These are phyloP conservation scores for Agriopis leucophaearia DNA, from an alignment of 2,888 invertebrate genomes.

Conservation along the genomic window DNA sequence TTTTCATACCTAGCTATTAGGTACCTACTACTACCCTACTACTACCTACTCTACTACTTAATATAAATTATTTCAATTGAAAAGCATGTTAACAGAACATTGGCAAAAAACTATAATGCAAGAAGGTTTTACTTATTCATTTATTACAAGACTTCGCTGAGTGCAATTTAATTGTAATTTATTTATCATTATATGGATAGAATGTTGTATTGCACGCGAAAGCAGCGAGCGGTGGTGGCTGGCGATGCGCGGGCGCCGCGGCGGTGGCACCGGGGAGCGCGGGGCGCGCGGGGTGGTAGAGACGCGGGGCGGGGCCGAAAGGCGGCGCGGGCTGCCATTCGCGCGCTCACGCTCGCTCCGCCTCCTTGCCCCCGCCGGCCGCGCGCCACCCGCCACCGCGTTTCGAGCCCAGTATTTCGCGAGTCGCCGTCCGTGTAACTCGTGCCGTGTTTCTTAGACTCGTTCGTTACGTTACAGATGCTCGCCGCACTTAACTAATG, in stretches of 20 bases:
- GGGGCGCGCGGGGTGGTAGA: slow-evolving; percentile 48
- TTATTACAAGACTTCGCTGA: too few species aligned
- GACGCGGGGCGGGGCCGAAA: slow-evolving; percentile 52
- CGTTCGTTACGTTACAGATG: slow-evolving; percentile 78
- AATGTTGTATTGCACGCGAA: slow-evolving; percentile 14
- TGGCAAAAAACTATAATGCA: too few species aligned
- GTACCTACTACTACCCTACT: too few species aligned
- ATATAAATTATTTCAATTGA: too few species aligned
- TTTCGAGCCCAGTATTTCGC: slow-evolving; percentile 71
- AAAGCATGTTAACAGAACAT: too few species aligned
- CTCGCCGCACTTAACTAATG: slow-evolving; percentile 75
- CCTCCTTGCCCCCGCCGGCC: slow-evolving; percentile 60
- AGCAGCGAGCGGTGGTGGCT: not conserved
- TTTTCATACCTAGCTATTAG: too few species aligned
- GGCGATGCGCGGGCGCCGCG: slow-evolving; percentile 43
- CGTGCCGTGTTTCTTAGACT: slow-evolving; percentile 61
- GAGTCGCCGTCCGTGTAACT: slow-evolving; percentile 70
- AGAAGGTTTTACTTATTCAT: too few species aligned
- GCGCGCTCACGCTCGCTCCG: slow-evolving; percentile 58
- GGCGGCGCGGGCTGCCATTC: slow-evolving; percentile 65
- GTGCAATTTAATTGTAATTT: slow-evolving; percentile 41
- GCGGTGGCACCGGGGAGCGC: slow-evolving; percentile 45
- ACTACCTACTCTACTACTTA: too few species aligned
- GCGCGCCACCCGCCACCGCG: slow-evolving; percentile 60
- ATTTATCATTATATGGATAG: slow-evolving; percentile 35